phyloP scores from a whole-genome alignment of 2,113 vertebrate species.

The Strix aluco region DNA sequence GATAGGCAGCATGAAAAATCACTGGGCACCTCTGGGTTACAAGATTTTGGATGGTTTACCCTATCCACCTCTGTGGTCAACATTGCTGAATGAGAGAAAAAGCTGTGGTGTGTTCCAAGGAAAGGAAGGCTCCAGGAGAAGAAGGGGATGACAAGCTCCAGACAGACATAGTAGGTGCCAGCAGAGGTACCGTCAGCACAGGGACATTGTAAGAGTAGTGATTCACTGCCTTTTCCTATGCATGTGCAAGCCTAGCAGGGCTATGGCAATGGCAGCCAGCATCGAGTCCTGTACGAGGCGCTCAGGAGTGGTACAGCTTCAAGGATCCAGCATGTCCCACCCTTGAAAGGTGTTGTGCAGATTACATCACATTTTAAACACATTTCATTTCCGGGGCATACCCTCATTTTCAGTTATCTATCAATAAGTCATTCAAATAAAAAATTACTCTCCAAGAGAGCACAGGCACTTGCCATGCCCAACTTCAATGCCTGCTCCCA shows the following conservation, averaged over 20 bases:
- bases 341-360: neutral
- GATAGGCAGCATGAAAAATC: neutral
- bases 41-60: neutral
- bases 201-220: neutral
- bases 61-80: neutral
- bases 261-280: neutral
- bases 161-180: neutral
- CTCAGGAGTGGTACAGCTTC: neutral
- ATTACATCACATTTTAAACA: neutral
- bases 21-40: neutral
- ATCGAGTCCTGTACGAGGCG: fast-evolving
- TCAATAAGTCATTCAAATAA: neutral
- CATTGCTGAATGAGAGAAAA: neutral
- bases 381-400: neutral
- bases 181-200: neutral
- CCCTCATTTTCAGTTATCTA: neutral
- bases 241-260: neutral
- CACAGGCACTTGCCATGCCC: neutral
- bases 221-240: neutral
- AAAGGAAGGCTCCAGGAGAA: neutral
- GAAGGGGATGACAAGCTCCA: neutral
- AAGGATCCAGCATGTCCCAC: neutral
- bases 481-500: neutral
- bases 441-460: neutral
- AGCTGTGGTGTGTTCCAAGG: neutral